Conservation (phyloP, 2,113 vertebrate species). For the Colius striatus region DNA sequence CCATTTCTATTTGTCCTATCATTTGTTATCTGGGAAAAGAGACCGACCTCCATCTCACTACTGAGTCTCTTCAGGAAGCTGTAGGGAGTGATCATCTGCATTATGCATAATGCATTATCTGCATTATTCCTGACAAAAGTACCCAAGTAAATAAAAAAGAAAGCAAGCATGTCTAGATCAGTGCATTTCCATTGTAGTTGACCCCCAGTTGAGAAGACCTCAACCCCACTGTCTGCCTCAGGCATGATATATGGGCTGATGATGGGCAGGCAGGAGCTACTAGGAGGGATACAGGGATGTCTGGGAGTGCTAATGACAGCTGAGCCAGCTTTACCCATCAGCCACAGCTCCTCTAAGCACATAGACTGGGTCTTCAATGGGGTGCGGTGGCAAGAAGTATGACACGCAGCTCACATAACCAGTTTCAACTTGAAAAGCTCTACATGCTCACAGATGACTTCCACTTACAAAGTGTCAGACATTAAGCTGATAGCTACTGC, state of each 20-base stretch:
- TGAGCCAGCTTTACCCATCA: not conserved
- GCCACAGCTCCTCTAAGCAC: not conserved
- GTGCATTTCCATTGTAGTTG: not conserved
- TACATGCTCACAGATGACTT: not conserved
- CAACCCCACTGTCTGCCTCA: not conserved
- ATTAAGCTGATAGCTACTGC: not conserved
- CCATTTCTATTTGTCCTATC: too few relatives aligned
- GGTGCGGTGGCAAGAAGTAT: not conserved
- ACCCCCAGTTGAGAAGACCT: not conserved
- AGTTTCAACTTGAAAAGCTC: not conserved
- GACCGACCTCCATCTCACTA: too few relatives aligned
- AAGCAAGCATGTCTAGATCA: not conserved
- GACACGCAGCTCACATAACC: not conserved
- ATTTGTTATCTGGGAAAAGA: too few relatives aligned
- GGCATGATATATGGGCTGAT: accelerated
- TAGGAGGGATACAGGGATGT: not conserved
- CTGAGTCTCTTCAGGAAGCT: too few relatives aligned
- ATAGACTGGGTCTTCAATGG: accelerated
- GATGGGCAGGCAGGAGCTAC: not conserved
- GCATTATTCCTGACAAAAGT: not conserved
- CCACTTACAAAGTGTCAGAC: not conserved
- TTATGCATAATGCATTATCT: too few relatives aligned
- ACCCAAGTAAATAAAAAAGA: not conserved
- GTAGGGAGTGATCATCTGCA: too few relatives aligned
- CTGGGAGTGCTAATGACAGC: not conserved